These are phyloP conservation scores for Colius striatus DNA, from an alignment of 2,113 vertebrate species.

Conservation along the genomic window DNA sequence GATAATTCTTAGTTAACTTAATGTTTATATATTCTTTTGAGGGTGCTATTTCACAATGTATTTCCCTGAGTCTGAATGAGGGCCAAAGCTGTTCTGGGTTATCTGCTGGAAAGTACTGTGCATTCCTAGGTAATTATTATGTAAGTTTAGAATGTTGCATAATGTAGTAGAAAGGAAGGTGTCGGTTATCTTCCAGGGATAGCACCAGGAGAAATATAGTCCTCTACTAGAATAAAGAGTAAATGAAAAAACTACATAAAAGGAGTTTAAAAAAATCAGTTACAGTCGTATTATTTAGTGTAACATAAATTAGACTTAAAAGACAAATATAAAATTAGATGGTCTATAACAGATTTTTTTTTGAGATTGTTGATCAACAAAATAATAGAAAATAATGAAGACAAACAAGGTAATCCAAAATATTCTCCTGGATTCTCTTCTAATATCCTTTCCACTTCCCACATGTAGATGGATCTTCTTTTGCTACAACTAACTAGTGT, in stretches of 20 bases:
- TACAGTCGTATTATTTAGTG: not conserved
- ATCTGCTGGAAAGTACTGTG: slow-evolving; percentile 20
- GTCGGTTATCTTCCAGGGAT: slow-evolving; percentile 6
- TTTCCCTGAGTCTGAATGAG: not conserved
- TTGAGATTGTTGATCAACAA: not conserved
- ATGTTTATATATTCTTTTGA: too few species aligned
- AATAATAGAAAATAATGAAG: not conserved
- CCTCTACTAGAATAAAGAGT: slow-evolving; percentile 23
- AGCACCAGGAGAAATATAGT: slow-evolving; percentile 25
- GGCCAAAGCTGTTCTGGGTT: slow-evolving; percentile 15
- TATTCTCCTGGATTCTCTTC: not conserved
- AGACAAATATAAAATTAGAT: not conserved
- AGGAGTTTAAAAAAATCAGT: not conserved
- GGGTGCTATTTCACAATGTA: not conserved
- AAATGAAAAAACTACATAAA: slow-evolving; percentile 13
- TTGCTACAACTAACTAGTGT: not conserved
- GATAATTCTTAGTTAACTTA: not conserved
- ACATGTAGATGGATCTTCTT: not conserved
- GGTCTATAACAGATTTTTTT: not conserved
- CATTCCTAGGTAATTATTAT: not conserved
- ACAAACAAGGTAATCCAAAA: not conserved
- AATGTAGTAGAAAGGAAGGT: slow-evolving; percentile 41
- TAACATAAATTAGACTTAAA: not conserved
- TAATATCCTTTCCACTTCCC: not conserved
- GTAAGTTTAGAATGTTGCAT: not conserved